These are phyloP conservation scores for Dufourea novaeangliae DNA, from an alignment of 1,140 invertebrate genomes.

Conservation along the genomic window DNA sequence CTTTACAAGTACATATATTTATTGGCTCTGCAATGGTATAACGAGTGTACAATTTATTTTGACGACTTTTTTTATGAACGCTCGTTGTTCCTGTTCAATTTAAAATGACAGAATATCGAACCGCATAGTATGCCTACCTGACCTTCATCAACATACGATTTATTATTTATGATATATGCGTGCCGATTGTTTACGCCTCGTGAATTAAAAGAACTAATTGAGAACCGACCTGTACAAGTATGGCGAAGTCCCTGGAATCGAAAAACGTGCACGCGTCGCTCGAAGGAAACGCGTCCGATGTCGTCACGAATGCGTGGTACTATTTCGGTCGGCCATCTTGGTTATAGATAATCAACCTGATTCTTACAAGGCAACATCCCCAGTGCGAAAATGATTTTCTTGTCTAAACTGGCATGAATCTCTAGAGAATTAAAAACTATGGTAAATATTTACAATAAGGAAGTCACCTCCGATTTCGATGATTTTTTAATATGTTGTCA, in stretches of 20 bases:
- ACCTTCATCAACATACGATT: background rate
- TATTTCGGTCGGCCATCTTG: background rate
- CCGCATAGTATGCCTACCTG: background rate
- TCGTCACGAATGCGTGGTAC: constrained; percentile 1
- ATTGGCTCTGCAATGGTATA: too few relatives aligned
- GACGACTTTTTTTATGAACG: too few relatives aligned
- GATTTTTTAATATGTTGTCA: too few relatives aligned
- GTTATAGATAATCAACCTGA: background rate
- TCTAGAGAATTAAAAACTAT: too few relatives aligned
- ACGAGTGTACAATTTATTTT: too few relatives aligned
- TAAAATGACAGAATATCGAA: background rate
- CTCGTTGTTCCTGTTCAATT: background rate
- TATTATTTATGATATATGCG: background rate
- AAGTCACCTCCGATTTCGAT: too few relatives aligned
- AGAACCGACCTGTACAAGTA: background rate
- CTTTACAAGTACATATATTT: too few relatives aligned
- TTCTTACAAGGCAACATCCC: too few relatives aligned
- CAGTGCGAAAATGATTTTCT: too few relatives aligned
- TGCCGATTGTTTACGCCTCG: background rate
- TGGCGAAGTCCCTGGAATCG: constrained; percentile 8
- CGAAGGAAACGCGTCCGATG: background rate
- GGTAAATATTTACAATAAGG: too few relatives aligned
- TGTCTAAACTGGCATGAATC: too few relatives aligned
- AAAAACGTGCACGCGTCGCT: background rate
- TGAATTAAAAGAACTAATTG: background rate